These are phyloP conservation scores for Melanargia galathea DNA, from an alignment of 2,888 invertebrate species.

Conservation along the genomic window DNA sequence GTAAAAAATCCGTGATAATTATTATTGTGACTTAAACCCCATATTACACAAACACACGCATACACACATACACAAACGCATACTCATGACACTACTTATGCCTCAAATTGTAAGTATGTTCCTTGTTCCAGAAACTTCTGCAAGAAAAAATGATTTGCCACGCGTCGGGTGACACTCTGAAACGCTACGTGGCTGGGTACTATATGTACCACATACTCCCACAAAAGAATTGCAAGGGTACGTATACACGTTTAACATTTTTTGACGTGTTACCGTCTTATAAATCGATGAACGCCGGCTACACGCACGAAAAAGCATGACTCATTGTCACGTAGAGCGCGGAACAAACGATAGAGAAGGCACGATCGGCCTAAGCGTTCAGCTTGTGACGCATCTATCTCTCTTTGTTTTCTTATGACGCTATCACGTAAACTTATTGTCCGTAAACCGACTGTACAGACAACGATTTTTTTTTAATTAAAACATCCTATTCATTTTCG, in stretches of 20 bases:
- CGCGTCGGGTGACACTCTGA: slow-evolving; percentile 92
- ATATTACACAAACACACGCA: neutral
- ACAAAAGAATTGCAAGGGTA: slow-evolving; percentile 76
- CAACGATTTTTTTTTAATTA: too few relatives aligned
- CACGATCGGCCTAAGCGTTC: too few relatives aligned
- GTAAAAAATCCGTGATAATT: neutral
- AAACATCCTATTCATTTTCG: neutral
- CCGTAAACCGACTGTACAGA: too few relatives aligned
- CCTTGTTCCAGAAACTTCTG: slow-evolving; percentile 83
- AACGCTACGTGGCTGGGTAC: slow-evolving; percentile 93
- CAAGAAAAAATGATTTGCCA: slow-evolving; percentile 93
- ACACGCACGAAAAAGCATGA: too few relatives aligned
- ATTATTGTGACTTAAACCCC: neutral
- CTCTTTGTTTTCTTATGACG: too few relatives aligned
- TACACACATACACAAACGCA: too few relatives aligned
- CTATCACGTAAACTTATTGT: too few relatives aligned
- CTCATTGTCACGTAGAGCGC: too few relatives aligned
- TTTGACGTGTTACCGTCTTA: too few relatives aligned
- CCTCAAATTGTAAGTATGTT: slow-evolving; percentile 1
- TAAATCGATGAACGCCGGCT: too few relatives aligned
- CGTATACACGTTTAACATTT: neutral
- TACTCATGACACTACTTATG: neutral
- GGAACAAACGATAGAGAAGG: too few relatives aligned
- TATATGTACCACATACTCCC: slow-evolving; percentile 93
- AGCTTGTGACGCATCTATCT: too few relatives aligned